phyloP scores from a whole-genome alignment of 2,888 invertebrate genomes.

The Himalopsyche japonica region DNA sequence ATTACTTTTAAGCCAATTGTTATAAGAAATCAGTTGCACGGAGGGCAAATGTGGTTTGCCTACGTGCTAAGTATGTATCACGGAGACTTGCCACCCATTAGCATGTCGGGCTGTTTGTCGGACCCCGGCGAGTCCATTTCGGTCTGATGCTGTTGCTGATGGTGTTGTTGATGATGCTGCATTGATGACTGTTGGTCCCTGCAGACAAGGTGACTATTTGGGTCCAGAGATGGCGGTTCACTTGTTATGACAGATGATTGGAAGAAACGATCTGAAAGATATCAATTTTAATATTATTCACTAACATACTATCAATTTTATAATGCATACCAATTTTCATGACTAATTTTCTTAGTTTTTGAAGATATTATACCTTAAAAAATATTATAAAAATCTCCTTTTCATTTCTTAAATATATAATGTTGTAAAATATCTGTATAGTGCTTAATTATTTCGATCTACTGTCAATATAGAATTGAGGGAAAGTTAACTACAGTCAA shows the following conservation, averaged over 20 bases:
- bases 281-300: too few relatives aligned
- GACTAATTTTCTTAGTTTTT: too few relatives aligned
- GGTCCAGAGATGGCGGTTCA: conserved; percentile 61
- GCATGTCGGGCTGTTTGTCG: conserved; percentile 41
- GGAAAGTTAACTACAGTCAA: too few relatives aligned
- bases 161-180: conserved; percentile 46
- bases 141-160: conserved; percentile 52
- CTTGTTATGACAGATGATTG: conserved; percentile 63
- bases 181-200: conserved; percentile 47
- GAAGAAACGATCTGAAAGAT: conserved; percentile 63
- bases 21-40: background rate
- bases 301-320: too few relatives aligned
- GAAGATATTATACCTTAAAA: too few relatives aligned
- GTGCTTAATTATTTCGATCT: too few relatives aligned
- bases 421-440: too few relatives aligned
- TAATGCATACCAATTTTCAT: too few relatives aligned
- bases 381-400: too few relatives aligned
- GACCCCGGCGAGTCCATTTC: conserved; percentile 57
- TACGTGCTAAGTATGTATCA: conserved; percentile 41
- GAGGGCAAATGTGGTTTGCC: background rate
- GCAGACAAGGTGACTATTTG: conserved; percentile 44
- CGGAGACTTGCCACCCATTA: conserved; percentile 38
- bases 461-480: too few relatives aligned
- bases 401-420: too few relatives aligned
- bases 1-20: background rate